Evolutionary conservation across 2,797 vertebrate genomes (phyloP).

Genomic region (Xenopus petersii): DNA sequence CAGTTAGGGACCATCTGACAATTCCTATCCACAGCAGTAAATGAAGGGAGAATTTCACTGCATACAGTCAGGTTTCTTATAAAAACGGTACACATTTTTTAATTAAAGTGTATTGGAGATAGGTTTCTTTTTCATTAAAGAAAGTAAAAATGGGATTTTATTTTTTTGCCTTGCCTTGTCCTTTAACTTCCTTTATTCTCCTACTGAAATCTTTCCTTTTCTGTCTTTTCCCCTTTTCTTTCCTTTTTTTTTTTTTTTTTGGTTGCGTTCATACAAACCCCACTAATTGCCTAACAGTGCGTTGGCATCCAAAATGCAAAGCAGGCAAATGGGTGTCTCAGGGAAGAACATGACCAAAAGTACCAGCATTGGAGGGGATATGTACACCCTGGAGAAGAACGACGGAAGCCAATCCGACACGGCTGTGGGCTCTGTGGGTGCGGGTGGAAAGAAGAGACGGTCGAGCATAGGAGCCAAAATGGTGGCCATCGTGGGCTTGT

Average conservation of each 20-base stretch:
- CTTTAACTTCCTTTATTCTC: slow-evolving; percentile 57
- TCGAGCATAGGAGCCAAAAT: slow-evolving; percentile 98
- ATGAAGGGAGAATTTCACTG: too few species aligned
- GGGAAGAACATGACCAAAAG: slow-evolving; percentile 92
- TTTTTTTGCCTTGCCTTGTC: too few species aligned
- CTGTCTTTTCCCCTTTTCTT: slow-evolving; percentile 68
- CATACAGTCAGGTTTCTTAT: too few species aligned
- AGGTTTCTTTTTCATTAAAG: too few species aligned
- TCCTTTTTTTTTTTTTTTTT: slow-evolving; percentile 56
- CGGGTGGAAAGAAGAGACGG: slow-evolving; percentile 86
- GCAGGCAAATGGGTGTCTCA: slow-evolving; percentile 90
- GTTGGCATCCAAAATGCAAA: slow-evolving; percentile 99
- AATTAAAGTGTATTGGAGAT: too few species aligned
- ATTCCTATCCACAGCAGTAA: too few species aligned
- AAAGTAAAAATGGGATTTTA: too few species aligned
- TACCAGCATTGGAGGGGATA: slow-evolving; percentile 93
- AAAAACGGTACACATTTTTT: too few species aligned
- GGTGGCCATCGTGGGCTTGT: slow-evolving; percentile 96
- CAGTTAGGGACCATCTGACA: too few species aligned
- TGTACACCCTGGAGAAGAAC: slow-evolving; percentile 93
- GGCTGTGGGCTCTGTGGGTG: slow-evolving; percentile 80
- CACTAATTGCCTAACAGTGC: slow-evolving; percentile 80
- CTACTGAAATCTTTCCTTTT: slow-evolving; percentile 85
- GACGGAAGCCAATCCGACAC: slow-evolving; percentile 98
- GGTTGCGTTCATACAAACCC: slow-evolving; percentile 55